phyloP scores from a whole-genome alignment of 2,888 invertebrate species.

The Mechanitis mazaeus region DNA sequence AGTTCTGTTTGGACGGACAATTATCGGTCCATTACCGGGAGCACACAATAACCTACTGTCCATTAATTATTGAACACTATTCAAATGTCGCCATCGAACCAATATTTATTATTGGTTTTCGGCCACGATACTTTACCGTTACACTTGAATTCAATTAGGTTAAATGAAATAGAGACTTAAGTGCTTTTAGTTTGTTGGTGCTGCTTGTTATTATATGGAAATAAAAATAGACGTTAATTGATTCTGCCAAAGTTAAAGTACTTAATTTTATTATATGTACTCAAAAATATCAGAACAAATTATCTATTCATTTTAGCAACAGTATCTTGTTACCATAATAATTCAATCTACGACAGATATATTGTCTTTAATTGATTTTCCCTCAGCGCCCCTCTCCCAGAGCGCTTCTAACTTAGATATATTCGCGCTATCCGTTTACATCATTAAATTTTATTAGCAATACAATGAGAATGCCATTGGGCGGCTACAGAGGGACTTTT shows the following conservation, averaged over 20 bases:
- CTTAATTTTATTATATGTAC: neutral
- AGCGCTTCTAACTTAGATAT: slow-evolving; percentile 61
- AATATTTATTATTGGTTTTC: slow-evolving; percentile 37
- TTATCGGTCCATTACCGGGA: slow-evolving; percentile 72
- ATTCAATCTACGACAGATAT: slow-evolving; percentile 59
- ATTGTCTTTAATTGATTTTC: slow-evolving; percentile 68
- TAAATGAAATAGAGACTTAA: slow-evolving; percentile 23
- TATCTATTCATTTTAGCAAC: slow-evolving; percentile 34
- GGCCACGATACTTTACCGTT: slow-evolving; percentile 31
- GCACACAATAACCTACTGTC: slow-evolving; percentile 58
- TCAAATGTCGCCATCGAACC: slow-evolving; percentile 48
- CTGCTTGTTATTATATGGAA: too few species aligned
- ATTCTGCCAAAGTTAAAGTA: too few species aligned
- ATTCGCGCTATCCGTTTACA: slow-evolving; percentile 75
- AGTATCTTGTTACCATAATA: slow-evolving; percentile 47
- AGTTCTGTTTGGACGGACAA: slow-evolving; percentile 73
- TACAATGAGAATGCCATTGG: slow-evolving; percentile 60
- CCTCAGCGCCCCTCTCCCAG: slow-evolving; percentile 56
- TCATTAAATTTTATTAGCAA: slow-evolving; percentile 76
- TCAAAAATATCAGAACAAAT: neutral
- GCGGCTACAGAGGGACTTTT: slow-evolving; percentile 61
- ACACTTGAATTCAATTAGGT: slow-evolving; percentile 34
- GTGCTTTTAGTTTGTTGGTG: slow-evolving; percentile 8
- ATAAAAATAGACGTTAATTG: neutral
- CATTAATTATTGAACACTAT: slow-evolving; percentile 64